Base-by-base conservation (phyloP, 64 coral and sea anemone species). In the Hydrozoanthus tunicans region DNA sequence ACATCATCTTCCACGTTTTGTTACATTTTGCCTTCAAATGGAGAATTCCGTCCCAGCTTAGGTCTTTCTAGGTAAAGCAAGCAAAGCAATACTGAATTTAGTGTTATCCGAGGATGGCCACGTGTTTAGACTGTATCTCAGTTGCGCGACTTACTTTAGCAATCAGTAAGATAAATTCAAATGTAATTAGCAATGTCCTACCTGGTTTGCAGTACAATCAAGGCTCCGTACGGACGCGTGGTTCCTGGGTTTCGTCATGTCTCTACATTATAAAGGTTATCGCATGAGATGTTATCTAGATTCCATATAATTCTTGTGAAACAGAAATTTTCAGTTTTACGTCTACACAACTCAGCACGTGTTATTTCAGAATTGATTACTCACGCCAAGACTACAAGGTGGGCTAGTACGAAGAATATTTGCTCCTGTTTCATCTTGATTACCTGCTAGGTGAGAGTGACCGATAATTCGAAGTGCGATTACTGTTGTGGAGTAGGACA, bases 231-330 rank as follows among this genome's bases (percentile, higher is more conserved):
- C 74, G 32, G 55, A 32, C 55, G 54, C 58, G 23, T 43, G 32
- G 32, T 43, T 43, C 32, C 53, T 13, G 6, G 84, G 56, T 27
- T 74, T 88, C 51, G 12, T 55, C 66, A 88, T 56, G 56, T 88
- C 74, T 58, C 84, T 88, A 56, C 56, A 72, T 59, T 15, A 61
- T 59, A 26, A 59, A 70, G 17, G 65, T 67, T 32, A 68, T 51
- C 81, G 23, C 51, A 11, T 88, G 53, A 88, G 84, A 88, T 73
- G 9, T 88, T 74, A 88, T 88, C 84, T 73, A 83, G 43, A 15
- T 60, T 9, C 14, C 9, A 4, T 26, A 59, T 32, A n/a, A 3
- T 73, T 54, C 53, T 56, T 13, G 72, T 57, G 58, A 17, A 86
- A 58, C 58, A 54, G 9, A 67, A 86, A 25, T 67, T 72, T 66